Percentiles rank a stretch among this genome's conserved stretches.
phyloP scores from a whole-genome alignment of 2,797 vertebrate genomes.

The Macropus fuliginosus region DNA sequence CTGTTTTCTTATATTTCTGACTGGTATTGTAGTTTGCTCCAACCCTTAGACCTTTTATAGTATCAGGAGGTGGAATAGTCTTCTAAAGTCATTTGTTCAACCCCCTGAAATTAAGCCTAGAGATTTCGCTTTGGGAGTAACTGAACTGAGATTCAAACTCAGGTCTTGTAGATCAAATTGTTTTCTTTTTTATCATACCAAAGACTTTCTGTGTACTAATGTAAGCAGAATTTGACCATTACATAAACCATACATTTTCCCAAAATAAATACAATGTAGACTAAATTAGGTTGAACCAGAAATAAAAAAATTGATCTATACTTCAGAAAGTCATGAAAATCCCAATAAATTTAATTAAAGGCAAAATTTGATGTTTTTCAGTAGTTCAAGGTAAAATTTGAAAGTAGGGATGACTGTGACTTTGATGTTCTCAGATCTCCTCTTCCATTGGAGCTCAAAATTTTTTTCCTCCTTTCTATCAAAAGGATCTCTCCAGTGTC shows the following conservation, averaged over 20 bases:
- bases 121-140: background rate
- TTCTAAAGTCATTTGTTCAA: background rate
- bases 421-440: background rate
- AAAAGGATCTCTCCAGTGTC: background rate
- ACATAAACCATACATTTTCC: slow-evolving; percentile 69
- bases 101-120: background rate
- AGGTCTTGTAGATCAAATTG: background rate
- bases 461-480: background rate
- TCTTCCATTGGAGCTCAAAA: background rate
- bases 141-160: background rate
- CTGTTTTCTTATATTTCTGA: background rate
- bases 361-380: background rate
- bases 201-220: background rate
- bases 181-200: background rate
- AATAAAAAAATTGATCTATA: background rate
- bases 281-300: slow-evolving; percentile 37
- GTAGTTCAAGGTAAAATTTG: background rate
- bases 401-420: background rate
- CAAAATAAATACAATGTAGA: slow-evolving; percentile 32
- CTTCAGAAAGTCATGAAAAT: slow-evolving; percentile 34
- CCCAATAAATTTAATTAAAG: slow-evolving; percentile 19
- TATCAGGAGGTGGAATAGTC: background rate
- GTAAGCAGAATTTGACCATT: slow-evolving; percentile 40
- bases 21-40: background rate
- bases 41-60: background rate